Evolutionary conservation across 2,113 vertebrate species (phyloP), one percentile per base, ranked within the genome.

Genomic region (Stegastes partitus): DNA sequence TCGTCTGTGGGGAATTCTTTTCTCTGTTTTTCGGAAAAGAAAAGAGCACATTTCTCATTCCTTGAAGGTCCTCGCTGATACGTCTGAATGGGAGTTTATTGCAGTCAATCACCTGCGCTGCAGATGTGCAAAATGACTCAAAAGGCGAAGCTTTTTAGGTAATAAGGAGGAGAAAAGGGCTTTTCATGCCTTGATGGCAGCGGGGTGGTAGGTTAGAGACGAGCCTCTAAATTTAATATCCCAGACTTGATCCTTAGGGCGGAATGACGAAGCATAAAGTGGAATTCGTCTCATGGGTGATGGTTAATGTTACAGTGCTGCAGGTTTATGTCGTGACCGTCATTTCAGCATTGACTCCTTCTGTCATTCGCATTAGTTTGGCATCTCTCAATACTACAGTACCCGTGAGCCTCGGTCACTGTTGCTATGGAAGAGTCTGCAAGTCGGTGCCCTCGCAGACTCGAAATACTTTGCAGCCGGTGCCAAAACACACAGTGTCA

Each of bases 41-140:
- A 73, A 73, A 34, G 53, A 65, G 42, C 49, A 58, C 28, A 79
- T 86, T 88, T 61, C 61, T 83, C 59, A 77, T 87, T 68, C 54
- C 7, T 47, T 56, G 65, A 75, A 72, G 53, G 74, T 75, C 45
- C 54, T 77, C 1, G 45, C 58, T 62, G 74, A 76, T 83, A 7
- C 0, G 61, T 42, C 68, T 65, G 57, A 64, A 54, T 69, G 42
- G 70, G 61, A 57, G 42, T 56, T 56, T 50, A 75, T 83, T 84
- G 86, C 68, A 68, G 76, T 91, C 68, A 73, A 21, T 85, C 84
- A 72, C 28, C 78, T 56, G 73, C 55, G 54, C 74, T 66, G 63
- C 83, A 53, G 6, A 26, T 61, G 63, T 77, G 53, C 2, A 45
- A 49, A 79, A 44, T 63, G 66, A 73, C n/a, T 85, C 67, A 26